Percentiles rank a stretch among this genome's conserved stretches.
Conservation (phyloP, 53 echinoderm and acorn worm species). For the Henricia sp. region DNA sequence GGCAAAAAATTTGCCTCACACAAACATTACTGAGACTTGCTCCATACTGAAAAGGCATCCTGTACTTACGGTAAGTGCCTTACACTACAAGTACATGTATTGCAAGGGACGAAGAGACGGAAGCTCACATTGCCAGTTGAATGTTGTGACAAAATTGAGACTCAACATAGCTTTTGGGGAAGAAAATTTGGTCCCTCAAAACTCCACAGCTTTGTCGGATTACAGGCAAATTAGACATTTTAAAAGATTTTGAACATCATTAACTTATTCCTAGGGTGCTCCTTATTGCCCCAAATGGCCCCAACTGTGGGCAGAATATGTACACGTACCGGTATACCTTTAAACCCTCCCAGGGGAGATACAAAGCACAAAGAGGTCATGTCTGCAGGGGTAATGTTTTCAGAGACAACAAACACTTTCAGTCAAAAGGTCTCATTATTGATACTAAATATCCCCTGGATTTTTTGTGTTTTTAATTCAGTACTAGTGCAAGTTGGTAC, state of each 20-base stretch:
- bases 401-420: slow-evolving; percentile 6
- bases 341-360: background rate
- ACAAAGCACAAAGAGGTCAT: background rate
- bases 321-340: too few species aligned
- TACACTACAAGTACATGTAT: too few species aligned
- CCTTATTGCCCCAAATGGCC: background rate
- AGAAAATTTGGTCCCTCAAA: too few species aligned
- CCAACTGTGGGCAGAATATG: background rate
- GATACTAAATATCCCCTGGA: background rate
- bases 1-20: too few species aligned
- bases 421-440: background rate
- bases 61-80: too few species aligned
- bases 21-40: too few species aligned
- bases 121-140: too few species aligned
- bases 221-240: background rate
- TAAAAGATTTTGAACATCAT: background rate
- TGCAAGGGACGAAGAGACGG: too few species aligned
- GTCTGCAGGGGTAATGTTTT: background rate
- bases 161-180: too few species aligned
- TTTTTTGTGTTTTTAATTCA: background rate
- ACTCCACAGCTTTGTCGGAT: too few species aligned
- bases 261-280: background rate
- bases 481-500: background rate
- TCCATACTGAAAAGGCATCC: too few species aligned
- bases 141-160: too few species aligned